Conservation (phyloP, 2,113 vertebrate genomes). For the Rhea americana region DNA sequence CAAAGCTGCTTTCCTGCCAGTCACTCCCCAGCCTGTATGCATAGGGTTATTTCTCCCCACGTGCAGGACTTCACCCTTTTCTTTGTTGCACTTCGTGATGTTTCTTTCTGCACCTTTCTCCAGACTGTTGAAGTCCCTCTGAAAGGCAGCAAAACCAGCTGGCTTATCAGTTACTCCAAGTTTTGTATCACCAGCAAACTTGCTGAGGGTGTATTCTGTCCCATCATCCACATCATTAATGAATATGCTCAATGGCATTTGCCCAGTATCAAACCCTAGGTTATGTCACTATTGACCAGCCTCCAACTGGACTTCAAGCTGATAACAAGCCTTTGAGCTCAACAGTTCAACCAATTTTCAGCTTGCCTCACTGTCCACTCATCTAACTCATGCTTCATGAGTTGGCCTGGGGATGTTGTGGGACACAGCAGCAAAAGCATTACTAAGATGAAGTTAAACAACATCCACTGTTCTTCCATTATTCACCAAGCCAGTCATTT, state of each 20-base stretch:
- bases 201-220: not conserved
- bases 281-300: not conserved
- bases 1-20: not conserved
- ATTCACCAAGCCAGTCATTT: not conserved
- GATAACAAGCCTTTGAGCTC: not conserved
- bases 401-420: not conserved
- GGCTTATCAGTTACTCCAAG: not conserved
- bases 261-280: not conserved
- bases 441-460: not conserved
- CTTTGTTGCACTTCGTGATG: not conserved
- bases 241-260: not conserved
- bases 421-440: not conserved
- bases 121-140: not conserved
- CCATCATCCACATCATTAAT: not conserved
- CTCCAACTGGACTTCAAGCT: not conserved
- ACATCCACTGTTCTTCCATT: not conserved
- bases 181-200: not conserved
- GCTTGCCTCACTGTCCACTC: not conserved
- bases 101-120: not conserved
- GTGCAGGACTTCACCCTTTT: not conserved
- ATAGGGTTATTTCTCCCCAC: not conserved
- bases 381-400: not conserved
- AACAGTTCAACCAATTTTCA: not conserved
- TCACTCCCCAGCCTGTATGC: fast-evolving
- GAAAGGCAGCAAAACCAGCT: not conserved